Base-by-base conservation (phyloP, 2,888 invertebrate species). In the Temnothorax unifasciatus region DNA sequence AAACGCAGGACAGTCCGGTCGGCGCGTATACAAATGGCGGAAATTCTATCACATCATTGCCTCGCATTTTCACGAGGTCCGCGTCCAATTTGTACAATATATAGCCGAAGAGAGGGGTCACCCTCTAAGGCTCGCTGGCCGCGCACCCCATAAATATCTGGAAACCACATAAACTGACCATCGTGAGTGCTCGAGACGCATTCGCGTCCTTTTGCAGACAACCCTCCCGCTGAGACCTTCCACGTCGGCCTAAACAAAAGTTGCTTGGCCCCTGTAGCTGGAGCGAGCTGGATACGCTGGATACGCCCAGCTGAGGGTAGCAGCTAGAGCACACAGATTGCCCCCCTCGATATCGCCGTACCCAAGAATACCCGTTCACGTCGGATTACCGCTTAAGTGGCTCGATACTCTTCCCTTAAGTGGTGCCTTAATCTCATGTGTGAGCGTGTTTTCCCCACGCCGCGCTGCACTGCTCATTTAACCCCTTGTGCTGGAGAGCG, bases 11-110 rank as follows among this genome's bases (percentile, higher is more conserved):
- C 41, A 29, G 29, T 82, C 82, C 41, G 77, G 73, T 69, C 73
- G 68, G 47, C 61, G 44, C 15, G 4, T 25, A 21, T 21, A 54
- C 57, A 76, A 86, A 84, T n/a, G 25, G 59, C 86, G 87, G 89
- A 92, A 92, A 91, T 89, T 90, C 87, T 86, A 92, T 91, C 90
- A 90, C 81, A 86, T 83, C 88, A 91, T 90, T 91, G 88, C 79
- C 85, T 87, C 88, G 89, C 87, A 89, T 92, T 92, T 89, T 90
- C 83, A 85, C 85, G 82, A 88, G 86, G 85, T 85, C 85, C 87
- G 90, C 89, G 90, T 92, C 90, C 91, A 91, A 93, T 93, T 92
- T 90, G 88, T 87, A 89, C 86, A 89, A 93, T 91, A 90, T 92
- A 88, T 87, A 74, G 85, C 83, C 61, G n/a, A 54, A 54, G 29